phyloP scores from a whole-genome alignment of 2,113 vertebrate genomes.

The Phoenicopterus ruber region DNA sequence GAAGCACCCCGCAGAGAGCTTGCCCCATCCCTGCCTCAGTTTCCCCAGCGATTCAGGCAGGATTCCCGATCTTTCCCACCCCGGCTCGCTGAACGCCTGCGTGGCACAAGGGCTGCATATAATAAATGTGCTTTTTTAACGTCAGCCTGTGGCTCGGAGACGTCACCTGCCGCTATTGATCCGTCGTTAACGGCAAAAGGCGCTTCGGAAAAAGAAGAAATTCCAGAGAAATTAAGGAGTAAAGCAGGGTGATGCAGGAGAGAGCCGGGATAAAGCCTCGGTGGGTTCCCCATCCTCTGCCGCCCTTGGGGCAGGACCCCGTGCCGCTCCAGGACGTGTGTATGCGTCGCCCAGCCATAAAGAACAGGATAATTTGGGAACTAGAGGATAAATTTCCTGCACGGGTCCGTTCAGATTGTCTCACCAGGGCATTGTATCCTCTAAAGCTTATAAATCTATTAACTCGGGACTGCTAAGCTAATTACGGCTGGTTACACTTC shows the following conservation, averaged over 20 bases:
- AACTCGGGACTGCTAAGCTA: constrained; percentile 21
- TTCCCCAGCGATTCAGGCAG: not conserved
- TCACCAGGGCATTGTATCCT: not conserved
- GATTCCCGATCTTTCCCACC: not conserved
- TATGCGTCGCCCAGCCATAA: not conserved
- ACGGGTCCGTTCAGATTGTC: not conserved
- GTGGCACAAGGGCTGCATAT: not conserved
- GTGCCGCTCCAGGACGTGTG: not conserved
- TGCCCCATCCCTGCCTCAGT: not conserved
- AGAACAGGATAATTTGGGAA: not conserved
- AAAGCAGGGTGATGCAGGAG: not conserved
- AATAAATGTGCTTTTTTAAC: not conserved
- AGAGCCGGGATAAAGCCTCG: not conserved
- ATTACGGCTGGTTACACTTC: constrained; percentile 37
- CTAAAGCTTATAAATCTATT: constrained; percentile 38
- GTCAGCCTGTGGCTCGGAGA: not conserved
- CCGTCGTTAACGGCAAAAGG: constrained; percentile 71
- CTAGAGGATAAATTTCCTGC: not conserved
- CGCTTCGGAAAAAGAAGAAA: constrained; percentile 68
- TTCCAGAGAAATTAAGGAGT: not conserved
- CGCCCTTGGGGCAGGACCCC: not conserved
- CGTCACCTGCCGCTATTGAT: not conserved
- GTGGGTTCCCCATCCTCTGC: not conserved
- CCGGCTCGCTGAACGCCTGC: not conserved
- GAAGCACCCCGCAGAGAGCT: not conserved